phyloP scores from a whole-genome alignment of 2,888 invertebrate genomes.

The Macrosiphum euphorbiae region DNA sequence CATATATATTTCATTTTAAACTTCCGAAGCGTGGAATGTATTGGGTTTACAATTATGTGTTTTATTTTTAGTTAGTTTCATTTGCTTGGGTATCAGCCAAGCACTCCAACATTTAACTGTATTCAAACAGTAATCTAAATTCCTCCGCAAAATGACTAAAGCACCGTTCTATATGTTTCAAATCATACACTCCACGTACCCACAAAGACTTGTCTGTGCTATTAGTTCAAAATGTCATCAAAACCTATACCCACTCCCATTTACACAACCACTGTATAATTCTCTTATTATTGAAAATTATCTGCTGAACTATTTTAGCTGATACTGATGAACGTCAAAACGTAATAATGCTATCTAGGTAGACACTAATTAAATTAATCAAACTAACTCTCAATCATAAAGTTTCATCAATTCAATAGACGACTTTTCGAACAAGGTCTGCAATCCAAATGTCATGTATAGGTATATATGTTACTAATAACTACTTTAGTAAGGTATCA shows the following conservation, averaged over 20 bases:
- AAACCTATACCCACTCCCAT: background rate
- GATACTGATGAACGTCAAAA: background rate
- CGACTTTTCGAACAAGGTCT: background rate
- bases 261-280: background rate
- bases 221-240: constrained; percentile 5
- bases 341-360: background rate
- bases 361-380: background rate
- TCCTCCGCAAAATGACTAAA: background rate
- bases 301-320: background rate
- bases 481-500: background rate
- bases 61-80: constrained; percentile 5
- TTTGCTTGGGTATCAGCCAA: background rate
- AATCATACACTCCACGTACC: background rate
- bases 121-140: constrained; percentile 13
- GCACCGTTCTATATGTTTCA: background rate
- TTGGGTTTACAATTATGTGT: background rate
- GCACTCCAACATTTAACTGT: background rate
- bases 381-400: background rate
- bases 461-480: background rate
- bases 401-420: background rate
- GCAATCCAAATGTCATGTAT: background rate
- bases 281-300: background rate
- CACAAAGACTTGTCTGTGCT: background rate
- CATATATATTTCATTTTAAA: background rate
- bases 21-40: background rate